phyloP scores from a whole-genome alignment of 2,888 invertebrate genomes.

The Cataglyphis rosenhaueri region DNA sequence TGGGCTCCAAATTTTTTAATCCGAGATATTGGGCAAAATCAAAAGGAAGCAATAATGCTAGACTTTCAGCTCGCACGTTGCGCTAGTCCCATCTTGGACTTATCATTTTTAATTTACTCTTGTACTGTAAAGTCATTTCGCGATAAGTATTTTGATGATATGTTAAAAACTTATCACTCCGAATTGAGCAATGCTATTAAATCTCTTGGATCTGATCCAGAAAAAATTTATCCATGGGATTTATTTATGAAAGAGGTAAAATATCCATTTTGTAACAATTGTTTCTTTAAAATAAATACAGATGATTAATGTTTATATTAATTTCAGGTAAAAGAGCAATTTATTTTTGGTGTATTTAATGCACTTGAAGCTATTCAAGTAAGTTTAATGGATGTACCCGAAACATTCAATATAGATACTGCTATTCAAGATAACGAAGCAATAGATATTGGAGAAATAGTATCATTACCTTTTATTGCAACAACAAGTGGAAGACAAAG shows the following conservation, averaged over 20 bases:
- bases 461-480: slow-evolving; percentile 88
- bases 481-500: slow-evolving; percentile 87
- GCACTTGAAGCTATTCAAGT: slow-evolving; percentile 88
- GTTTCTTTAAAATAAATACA: background rate
- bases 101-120: slow-evolving; percentile 88
- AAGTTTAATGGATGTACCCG: slow-evolving; percentile 87
- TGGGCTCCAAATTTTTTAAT: slow-evolving; percentile 92
- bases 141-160: slow-evolving; percentile 87
- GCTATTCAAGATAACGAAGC: slow-evolving; percentile 87
- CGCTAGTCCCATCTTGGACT: slow-evolving; percentile 87
- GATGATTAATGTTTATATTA: background rate
- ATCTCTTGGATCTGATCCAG: slow-evolving; percentile 88
- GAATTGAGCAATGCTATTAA: slow-evolving; percentile 87
- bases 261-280: slow-evolving; percentile 4
- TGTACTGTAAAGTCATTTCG: slow-evolving; percentile 88
- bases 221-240: slow-evolving; percentile 86
- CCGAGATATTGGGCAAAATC: slow-evolving; percentile 79
- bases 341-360: slow-evolving; percentile 87
- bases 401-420: slow-evolving; percentile 87
- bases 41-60: slow-evolving; percentile 87
- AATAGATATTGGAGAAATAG: slow-evolving; percentile 88
- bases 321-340: slow-evolving; percentile 86
- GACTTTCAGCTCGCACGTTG: slow-evolving; percentile 90
- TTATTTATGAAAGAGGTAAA: slow-evolving; percentile 86
- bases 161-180: slow-evolving; percentile 88